These are phyloP conservation scores for Motacilla tschutschensis DNA, from an alignment of 2,113 vertebrate species.

Conservation along the genomic window DNA sequence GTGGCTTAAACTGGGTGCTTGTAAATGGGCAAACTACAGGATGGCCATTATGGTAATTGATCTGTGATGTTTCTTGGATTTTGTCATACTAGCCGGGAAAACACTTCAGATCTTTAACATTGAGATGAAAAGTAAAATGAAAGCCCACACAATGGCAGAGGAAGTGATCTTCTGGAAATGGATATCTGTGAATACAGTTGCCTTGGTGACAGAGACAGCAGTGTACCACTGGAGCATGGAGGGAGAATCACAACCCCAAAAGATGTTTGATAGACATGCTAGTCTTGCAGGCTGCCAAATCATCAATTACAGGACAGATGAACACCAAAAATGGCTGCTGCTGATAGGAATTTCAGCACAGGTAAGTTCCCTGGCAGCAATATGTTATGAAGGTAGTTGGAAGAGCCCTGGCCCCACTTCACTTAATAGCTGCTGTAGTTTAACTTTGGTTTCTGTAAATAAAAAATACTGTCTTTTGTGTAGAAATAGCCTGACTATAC, in stretches of 20 bases:
- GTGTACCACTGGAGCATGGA: constrained; percentile 95
- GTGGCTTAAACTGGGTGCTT: background rate
- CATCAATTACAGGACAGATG: constrained; percentile 91
- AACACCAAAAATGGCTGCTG: constrained; percentile 90
- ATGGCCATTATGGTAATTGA: background rate
- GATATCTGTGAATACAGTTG: constrained; percentile 90
- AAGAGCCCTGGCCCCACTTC: background rate
- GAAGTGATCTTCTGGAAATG: constrained; percentile 95
- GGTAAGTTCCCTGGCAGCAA: constrained; percentile 66
- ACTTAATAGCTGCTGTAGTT: background rate
- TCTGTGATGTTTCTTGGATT: constrained; percentile 32
- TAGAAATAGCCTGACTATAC: background rate
- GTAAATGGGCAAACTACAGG: background rate
- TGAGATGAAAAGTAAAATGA: constrained; percentile 95
- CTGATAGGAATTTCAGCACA: constrained; percentile 92
- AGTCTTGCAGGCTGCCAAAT: constrained; percentile 90
- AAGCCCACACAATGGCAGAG: constrained; percentile 90
- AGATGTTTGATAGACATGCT: constrained; percentile 89
- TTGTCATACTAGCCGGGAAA: constrained; percentile 81
- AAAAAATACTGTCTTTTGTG: background rate
- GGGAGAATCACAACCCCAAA: constrained; percentile 87
- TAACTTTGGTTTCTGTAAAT: background rate
- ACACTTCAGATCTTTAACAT: constrained; percentile 95
- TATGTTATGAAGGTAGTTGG: background rate
- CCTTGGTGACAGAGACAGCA: constrained; percentile 86